A percentile compares a stretch with the other conserved stretches of the same genome.
phyloP scores from a whole-genome alignment of 2,888 invertebrate species.

The Rhorus exstirpatorius region DNA sequence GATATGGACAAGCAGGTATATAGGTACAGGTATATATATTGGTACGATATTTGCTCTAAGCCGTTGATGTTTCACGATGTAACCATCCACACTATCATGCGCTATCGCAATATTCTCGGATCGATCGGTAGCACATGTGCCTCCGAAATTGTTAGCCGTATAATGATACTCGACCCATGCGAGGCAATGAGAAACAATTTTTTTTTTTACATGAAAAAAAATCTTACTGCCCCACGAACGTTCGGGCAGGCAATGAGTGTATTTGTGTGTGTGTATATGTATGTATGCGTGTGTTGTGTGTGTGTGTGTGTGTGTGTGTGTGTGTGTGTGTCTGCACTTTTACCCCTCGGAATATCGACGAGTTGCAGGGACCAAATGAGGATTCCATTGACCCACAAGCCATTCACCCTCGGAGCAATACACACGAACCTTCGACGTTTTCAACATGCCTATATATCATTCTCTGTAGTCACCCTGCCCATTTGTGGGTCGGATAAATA shows the following conservation, averaged over 20 bases:
- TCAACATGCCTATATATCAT: neutral
- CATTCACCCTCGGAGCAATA: constrained; percentile 26
- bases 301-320: neutral
- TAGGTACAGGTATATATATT: neutral
- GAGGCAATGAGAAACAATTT: neutral
- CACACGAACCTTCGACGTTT: neutral
- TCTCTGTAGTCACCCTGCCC: neutral
- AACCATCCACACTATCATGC: neutral
- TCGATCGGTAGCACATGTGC: constrained; percentile 31
- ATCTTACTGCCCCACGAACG: constrained; percentile 12
- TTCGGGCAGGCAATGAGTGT: neutral
- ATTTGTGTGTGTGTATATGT: neutral
- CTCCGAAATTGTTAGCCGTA: constrained; percentile 12
- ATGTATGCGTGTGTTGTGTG: constrained; percentile 1
- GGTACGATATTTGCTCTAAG: neutral
- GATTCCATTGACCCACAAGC: constrained; percentile 54
- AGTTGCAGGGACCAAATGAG: constrained; percentile 49
- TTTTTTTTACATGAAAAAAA: constrained; percentile 26
- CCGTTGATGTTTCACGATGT: constrained; percentile 27
- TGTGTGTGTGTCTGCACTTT: constrained; percentile 2
- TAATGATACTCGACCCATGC: constrained; percentile 26
- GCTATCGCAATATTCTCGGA: constrained; percentile 23
- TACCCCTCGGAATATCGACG: constrained; percentile 25
- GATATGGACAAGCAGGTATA: neutral
- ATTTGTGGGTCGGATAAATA: constrained; percentile 16